Evolutionary conservation across 1,140 invertebrate species (phyloP), one percentile per base, ranked within the genome.

Genomic region (Apis cerana): DNA sequence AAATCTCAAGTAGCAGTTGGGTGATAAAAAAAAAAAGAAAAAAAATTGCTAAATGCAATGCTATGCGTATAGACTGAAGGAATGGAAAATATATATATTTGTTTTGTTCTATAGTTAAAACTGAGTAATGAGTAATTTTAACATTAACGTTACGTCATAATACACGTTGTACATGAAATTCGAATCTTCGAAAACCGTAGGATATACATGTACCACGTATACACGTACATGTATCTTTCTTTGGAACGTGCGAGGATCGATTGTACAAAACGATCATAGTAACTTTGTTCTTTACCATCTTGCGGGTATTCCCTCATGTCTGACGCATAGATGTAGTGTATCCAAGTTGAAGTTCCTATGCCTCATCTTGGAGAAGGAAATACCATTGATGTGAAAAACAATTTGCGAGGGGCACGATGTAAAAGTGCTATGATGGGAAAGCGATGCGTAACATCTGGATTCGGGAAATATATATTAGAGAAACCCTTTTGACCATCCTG

Each of bases 31-130:
- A 43, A 23, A 71, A 85, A 33, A 43, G 15, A 65, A 85, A 43
- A 61, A 54, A 50, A 86, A 83, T 77, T 81, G 85, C 85, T 79
- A 70, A 86, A 82, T 84, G 87, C 88, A 86, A 88, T 86, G 84
- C 84, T 88, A 62, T 65, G 59, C 67, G 85, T 59, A 27, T 74
- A 83, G 85, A 86, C 82, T 75, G 72, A 80, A 84, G 75, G 59
- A 58, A 86, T 43, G 48, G 67, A 48, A 7, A 0, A 43, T 43
- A 43, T 43, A 43, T 50, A 58, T 69, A 58, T 54, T 74, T 50
- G 70, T 80, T 80, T 48, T 58, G 33, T 82, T 86, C 64, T 15
- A 33, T 19, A 5, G 21, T 72, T 54, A 23, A 74, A 61, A 74
- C 48, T 54, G 2, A 1, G 33, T 43, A 19, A 43, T 56, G 27